Percentiles rank a stretch among this genome's conserved stretches.
phyloP scores from a whole-genome alignment of 1,140 invertebrate genomes.

The Orius insidiosus region DNA sequence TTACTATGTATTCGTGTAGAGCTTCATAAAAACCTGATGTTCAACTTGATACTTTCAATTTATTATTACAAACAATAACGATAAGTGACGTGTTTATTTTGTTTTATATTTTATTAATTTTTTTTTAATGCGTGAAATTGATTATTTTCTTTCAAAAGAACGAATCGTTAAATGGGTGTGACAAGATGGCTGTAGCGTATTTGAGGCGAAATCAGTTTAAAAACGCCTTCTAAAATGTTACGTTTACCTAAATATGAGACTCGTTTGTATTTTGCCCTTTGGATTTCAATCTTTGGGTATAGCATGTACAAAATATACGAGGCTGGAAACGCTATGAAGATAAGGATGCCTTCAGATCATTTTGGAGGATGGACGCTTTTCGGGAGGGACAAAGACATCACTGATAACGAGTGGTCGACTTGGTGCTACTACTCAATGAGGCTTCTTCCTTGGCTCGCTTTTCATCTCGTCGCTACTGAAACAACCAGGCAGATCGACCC shows the following conservation, averaged over 20 bases:
- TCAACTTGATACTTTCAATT: too few relatives aligned
- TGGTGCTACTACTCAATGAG: constrained; percentile 17
- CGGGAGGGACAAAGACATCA: constrained; percentile 18
- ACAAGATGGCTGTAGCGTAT: too few relatives aligned
- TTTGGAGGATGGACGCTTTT: constrained; percentile 15
- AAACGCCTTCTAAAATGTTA: too few relatives aligned
- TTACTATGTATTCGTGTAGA: too few relatives aligned
- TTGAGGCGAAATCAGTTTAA: too few relatives aligned
- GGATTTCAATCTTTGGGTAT: constrained; percentile 7
- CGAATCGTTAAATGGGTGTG: too few relatives aligned
- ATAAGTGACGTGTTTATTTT: too few relatives aligned
- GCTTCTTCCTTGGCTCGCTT: constrained; percentile 18
- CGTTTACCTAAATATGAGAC: constrained; percentile 5
- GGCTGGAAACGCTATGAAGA: neutral
- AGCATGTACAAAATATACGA: constrained; percentile 8
- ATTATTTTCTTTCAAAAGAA: too few relatives aligned
- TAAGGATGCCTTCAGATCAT: constrained; percentile 4
- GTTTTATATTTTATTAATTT: too few relatives aligned
- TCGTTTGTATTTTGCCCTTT: constrained; percentile 1
- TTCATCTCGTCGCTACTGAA: constrained; percentile 17
- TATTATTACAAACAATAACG: too few relatives aligned
- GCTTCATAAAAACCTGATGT: too few relatives aligned
- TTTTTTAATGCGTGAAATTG: too few relatives aligned
- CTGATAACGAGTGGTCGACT: constrained; percentile 20
- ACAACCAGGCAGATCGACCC: constrained; percentile 10